These are phyloP conservation scores for Zaprionus lachaisei DNA, from an alignment of 1,140 invertebrate genomes.

Conservation along the genomic window DNA sequence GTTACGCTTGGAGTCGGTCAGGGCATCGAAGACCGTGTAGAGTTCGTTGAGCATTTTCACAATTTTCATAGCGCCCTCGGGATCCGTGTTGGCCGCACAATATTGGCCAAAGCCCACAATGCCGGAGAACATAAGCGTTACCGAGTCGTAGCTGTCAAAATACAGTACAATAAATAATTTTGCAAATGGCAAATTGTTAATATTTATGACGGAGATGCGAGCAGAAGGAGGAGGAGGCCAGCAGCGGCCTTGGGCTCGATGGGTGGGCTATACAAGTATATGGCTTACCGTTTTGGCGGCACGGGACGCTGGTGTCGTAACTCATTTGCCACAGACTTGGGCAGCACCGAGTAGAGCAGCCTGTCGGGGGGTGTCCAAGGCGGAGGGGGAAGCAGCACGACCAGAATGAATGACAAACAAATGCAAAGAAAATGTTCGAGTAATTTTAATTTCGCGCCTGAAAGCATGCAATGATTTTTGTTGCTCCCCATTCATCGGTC, in stretches of 20 bases:
- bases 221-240: background rate
- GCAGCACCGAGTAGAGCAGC: slow-evolving; percentile 96
- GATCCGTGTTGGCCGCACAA: slow-evolving; percentile 93
- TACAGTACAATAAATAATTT: slow-evolving; percentile 61
- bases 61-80: slow-evolving; percentile 95
- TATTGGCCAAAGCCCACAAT: slow-evolving; percentile 96
- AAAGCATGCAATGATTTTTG: slow-evolving; percentile 62
- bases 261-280: slow-evolving; percentile 21
- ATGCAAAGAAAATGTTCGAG: slow-evolving; percentile 63
- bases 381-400: slow-evolving; percentile 9
- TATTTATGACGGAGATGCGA: slow-evolving; percentile 13
- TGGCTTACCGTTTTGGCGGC: slow-evolving; percentile 88
- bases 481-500: slow-evolving; percentile 4
- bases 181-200: slow-evolving; percentile 59
- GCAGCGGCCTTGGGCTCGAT: background rate
- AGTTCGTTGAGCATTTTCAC: slow-evolving; percentile 95
- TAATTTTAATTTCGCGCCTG: slow-evolving; percentile 81
- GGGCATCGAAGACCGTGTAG: slow-evolving; percentile 95
- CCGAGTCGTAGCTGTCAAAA: slow-evolving; percentile 90
- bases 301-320: slow-evolving; percentile 95
- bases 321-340: slow-evolving; percentile 96
- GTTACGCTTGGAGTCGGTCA: slow-evolving; percentile 96
- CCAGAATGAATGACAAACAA: slow-evolving; percentile 27
- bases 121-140: slow-evolving; percentile 96
- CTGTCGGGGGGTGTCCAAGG: slow-evolving; percentile 84